These are phyloP conservation scores for Aurelia aurita complex sp. Pacific DNA, from an alignment of 30 jellyfish, hydroid and myxozoan genomes.

Conservation along the genomic window DNA sequence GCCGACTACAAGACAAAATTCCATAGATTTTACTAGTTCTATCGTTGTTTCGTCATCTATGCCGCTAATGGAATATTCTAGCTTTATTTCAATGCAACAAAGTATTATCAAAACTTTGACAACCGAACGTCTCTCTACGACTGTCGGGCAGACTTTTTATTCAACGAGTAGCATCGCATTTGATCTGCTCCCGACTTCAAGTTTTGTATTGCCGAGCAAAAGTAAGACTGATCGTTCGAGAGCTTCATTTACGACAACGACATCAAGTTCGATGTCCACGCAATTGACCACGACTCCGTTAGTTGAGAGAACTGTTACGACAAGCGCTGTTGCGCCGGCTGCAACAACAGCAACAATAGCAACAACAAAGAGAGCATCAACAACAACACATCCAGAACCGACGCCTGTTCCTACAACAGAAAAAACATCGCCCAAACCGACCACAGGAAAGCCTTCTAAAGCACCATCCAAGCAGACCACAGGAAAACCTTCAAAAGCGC, in stretches of 20 bases:
- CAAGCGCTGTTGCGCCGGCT: not conserved
- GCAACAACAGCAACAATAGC: conserved; percentile 27
- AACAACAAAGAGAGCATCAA: not conserved
- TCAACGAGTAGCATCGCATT: not conserved
- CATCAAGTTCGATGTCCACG: not conserved
- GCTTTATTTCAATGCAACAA: not conserved
- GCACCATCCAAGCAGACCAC: not conserved
- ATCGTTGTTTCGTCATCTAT: too few relatives aligned
- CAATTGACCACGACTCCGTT: not conserved
- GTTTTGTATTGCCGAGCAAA: not conserved
- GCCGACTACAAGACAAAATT: too few relatives aligned
- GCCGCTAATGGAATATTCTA: not conserved
- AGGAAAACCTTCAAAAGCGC: not conserved
- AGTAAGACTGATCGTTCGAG: not conserved
- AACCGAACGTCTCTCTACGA: not conserved
- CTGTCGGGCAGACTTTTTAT: not conserved
- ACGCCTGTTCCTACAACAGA: not conserved
- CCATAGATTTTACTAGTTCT: too few relatives aligned
- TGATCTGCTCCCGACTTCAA: not conserved
- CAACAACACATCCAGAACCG: not conserved
- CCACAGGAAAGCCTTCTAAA: not conserved
- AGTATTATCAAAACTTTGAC: not conserved
- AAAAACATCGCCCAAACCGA: not conserved
- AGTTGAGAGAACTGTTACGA: conserved; percentile 2
- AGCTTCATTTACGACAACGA: not conserved